These are phyloP conservation scores for Drosophila aff. DNA, from an alignment of 1,140 invertebrate species.

Conservation along the genomic window DNA sequence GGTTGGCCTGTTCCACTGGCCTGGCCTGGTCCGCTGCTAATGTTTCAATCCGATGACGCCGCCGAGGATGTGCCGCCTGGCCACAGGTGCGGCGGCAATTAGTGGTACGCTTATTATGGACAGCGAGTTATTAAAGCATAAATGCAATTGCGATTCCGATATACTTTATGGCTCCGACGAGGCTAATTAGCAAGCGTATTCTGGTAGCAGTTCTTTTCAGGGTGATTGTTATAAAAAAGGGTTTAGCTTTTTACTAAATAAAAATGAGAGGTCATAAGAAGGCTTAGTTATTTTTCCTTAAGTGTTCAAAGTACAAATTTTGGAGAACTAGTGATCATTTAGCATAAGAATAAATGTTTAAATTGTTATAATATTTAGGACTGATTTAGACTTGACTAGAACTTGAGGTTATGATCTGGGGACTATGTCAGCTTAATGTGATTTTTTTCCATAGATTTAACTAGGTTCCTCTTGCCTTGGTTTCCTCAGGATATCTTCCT, in stretches of 20 bases:
- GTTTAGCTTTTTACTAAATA: neutral
- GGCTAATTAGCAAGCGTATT: conserved; percentile 34
- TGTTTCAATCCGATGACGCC: conserved; percentile 66
- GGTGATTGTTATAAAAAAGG: neutral
- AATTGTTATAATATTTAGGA: too few species aligned
- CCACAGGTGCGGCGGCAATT: conserved; percentile 49
- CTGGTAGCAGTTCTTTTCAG: neutral
- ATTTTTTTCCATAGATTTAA: too few species aligned
- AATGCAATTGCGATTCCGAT: conserved; percentile 52
- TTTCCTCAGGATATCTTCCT: too few species aligned
- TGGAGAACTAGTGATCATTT: too few species aligned
- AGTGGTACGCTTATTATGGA: conserved; percentile 41
- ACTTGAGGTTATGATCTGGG: too few species aligned
- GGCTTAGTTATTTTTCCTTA: neutral
- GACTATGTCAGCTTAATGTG: too few species aligned
- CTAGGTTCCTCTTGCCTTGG: too few species aligned
- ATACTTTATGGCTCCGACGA: conserved; percentile 26
- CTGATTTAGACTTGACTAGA: too few species aligned
- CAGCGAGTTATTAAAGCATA: conserved; percentile 42
- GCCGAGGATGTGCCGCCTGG: conserved; percentile 41
- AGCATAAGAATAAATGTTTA: too few species aligned
- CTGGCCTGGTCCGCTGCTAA: conserved; percentile 29
- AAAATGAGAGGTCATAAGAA: too few species aligned
- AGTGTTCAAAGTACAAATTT: neutral
- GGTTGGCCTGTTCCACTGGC: conserved; percentile 40